Evolutionary conservation across 1,140 invertebrate species (phyloP).

Genomic region (Aphidius ervi): DNA sequence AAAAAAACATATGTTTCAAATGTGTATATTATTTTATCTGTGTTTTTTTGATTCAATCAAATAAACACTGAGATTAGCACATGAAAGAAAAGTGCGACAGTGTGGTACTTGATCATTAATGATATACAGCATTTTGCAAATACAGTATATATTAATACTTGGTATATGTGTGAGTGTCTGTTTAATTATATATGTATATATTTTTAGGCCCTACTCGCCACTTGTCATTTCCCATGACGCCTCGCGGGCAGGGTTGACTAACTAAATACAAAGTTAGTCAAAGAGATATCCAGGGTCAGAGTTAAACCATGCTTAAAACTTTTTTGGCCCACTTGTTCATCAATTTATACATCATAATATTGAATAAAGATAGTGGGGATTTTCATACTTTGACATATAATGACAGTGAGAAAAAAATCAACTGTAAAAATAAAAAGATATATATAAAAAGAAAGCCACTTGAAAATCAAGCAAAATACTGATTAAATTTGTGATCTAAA

Average conservation of each 20-base stretch:
- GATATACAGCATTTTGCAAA: conserved; percentile 6
- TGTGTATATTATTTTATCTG: not conserved
- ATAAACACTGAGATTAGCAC: conserved; percentile 44
- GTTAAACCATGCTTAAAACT: conserved; percentile 49
- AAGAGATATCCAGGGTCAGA: conserved; percentile 43
- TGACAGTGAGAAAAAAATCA: conserved; percentile 35
- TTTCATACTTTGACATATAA: not conserved
- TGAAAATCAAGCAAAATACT: conserved; percentile 2
- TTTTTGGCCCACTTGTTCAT: conserved; percentile 7
- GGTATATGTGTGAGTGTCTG: conserved; percentile 11
- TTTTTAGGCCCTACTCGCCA: conserved; percentile 29
- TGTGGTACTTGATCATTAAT: conserved; percentile 22
- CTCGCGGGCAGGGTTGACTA: conserved; percentile 51
- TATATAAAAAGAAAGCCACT: not conserved
- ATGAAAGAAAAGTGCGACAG: conserved; percentile 33
- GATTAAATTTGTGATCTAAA: conserved; percentile 23
- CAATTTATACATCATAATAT: not conserved
- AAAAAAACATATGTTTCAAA: too few species aligned
- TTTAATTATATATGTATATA: conserved; percentile 19
- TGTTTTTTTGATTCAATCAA: conserved; percentile 34
- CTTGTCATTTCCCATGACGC: conserved; percentile 52
- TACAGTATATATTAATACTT: conserved; percentile 11
- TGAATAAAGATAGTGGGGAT: not conserved
- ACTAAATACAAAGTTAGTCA: conserved; percentile 52
- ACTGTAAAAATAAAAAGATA: conserved; percentile 45